A percentile compares a stretch with the other conserved stretches of the same genome.
Evolutionary conservation across 2,888 invertebrate species (phyloP).

Genomic region (Lysandra coridon): DNA sequence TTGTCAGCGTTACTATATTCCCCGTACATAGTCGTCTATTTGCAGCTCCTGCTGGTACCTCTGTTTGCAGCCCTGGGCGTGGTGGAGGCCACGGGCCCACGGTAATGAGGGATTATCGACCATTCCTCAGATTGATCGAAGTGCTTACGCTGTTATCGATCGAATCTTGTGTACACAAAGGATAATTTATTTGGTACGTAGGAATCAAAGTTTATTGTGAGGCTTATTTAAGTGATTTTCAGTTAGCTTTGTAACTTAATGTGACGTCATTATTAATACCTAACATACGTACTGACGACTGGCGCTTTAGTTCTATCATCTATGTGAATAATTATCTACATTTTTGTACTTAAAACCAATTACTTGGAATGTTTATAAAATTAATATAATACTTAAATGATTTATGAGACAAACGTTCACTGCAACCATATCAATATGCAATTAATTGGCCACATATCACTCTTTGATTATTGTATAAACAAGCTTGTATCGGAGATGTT

Average conservation of each 20-base stretch:
- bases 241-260: background rate
- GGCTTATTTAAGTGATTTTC: slow-evolving; percentile 24
- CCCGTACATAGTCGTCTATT: background rate
- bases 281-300: background rate
- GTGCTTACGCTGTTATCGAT: slow-evolving; percentile 41
- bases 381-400: background rate
- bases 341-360: background rate
- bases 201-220: slow-evolving; percentile 17
- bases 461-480: slow-evolving; percentile 4
- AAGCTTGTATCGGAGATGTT: slow-evolving; percentile 10
- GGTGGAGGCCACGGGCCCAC: slow-evolving; percentile 38
- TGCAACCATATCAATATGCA: background rate
- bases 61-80: slow-evolving; percentile 20
- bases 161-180: slow-evolving; percentile 38
- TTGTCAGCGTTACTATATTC: background rate
- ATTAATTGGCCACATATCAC: background rate
- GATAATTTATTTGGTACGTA: slow-evolving; percentile 29
- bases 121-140: slow-evolving; percentile 43
- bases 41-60: background rate
- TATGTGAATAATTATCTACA: background rate
- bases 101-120: slow-evolving; percentile 47
- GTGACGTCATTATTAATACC: background rate
- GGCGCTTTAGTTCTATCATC: background rate
- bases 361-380: background rate
- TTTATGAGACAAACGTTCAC: background rate